Evolutionary conservation across 1,140 invertebrate genomes (phyloP).

Genomic region (Pseudomyrmex dendroicus): DNA sequence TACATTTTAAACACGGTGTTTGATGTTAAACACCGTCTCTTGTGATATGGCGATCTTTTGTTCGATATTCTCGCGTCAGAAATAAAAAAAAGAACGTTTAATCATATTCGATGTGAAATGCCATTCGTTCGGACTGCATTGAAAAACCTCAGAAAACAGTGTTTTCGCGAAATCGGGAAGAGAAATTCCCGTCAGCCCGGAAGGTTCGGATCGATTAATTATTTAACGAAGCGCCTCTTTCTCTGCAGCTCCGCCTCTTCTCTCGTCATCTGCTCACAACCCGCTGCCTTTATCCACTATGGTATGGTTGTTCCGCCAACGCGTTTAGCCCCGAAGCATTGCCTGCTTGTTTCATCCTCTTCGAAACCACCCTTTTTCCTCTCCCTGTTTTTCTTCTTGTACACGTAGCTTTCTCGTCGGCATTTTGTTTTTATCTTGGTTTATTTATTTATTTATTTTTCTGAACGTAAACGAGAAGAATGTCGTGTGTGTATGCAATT

Average conservation of each 20-base stretch:
- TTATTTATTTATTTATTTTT: no score
- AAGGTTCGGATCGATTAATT: constrained; percentile 61
- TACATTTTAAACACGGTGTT: no score
- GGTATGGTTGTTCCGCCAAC: constrained; percentile 7
- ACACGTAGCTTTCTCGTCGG: neutral
- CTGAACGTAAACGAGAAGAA: no score
- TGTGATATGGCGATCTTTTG: no score
- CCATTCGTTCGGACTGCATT: neutral
- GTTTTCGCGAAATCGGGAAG: constrained; percentile 41
- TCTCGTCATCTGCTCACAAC: constrained; percentile 2
- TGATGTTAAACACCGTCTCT: no score
- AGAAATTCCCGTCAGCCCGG: constrained; percentile 35
- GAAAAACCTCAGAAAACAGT: constrained; percentile 53
- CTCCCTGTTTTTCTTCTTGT: constrained; percentile 15
- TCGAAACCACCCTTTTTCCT: neutral
- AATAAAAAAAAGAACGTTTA: neutral
- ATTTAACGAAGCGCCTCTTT: constrained; percentile 51
- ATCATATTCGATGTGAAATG: constrained; percentile 1
- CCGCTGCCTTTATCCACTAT: constrained; percentile 6
- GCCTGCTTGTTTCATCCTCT: constrained; percentile 44
- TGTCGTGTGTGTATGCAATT: no score
- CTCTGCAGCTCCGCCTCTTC: neutral
- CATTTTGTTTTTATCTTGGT: no score
- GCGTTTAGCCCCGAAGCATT: constrained; percentile 59
- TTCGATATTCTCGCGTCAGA: no score